Evolutionary conservation across 2,888 invertebrate species (phyloP).

Genomic region (Hymenopus coronatus): DNA sequence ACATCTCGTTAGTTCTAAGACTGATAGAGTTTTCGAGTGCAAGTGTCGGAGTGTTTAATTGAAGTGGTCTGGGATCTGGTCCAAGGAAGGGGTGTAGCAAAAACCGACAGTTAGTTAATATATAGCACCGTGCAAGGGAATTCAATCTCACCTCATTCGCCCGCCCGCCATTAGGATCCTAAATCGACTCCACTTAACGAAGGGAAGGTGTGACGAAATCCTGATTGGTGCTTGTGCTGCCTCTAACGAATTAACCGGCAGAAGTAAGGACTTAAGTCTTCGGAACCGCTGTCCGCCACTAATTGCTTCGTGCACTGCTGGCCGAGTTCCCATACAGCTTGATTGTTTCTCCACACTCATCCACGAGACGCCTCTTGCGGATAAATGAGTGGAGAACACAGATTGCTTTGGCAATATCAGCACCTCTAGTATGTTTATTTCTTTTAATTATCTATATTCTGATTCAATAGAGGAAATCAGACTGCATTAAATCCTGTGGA

Average conservation of each 20-base stretch:
- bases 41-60: background rate
- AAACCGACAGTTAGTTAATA: background rate
- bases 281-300: background rate
- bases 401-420: background rate
- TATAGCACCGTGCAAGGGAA: background rate
- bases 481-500: no score
- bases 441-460: no score
- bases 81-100: background rate
- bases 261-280: background rate
- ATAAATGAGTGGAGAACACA: background rate
- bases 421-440: no score
- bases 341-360: background rate
- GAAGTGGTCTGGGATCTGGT: background rate
- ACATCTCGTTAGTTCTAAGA: background rate
- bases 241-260: background rate
- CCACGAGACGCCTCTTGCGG: no score
- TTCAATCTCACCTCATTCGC: background rate
- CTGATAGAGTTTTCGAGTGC: background rate
- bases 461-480: no score
- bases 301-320: background rate
- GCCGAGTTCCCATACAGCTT: background rate
- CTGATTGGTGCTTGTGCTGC: background rate
- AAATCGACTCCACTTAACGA: background rate
- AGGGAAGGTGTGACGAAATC: background rate
- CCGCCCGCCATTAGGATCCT: background rate